Evolutionary conservation across 2,113 vertebrate species (phyloP).

Genomic region (Micronisus gabar): DNA sequence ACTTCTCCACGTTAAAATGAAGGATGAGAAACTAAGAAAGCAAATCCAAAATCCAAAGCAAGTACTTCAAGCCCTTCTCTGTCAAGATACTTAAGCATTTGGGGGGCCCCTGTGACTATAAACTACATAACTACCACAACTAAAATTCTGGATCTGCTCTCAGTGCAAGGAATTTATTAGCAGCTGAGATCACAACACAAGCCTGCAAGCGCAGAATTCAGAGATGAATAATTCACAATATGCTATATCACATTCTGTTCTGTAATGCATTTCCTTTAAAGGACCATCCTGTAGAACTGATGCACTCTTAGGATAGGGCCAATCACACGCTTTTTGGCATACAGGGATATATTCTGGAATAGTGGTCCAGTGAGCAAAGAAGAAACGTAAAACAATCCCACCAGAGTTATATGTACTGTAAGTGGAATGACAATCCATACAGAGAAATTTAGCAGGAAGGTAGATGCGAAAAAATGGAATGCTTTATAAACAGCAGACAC

Average conservation of each 20-base stretch:
- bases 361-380: neutral
- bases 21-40: neutral
- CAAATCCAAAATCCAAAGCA: neutral
- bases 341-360: neutral
- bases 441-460: neutral
- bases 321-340: neutral
- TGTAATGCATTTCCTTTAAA: neutral
- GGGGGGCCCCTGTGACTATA: neutral
- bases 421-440: neutral
- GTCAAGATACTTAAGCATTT: neutral
- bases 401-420: neutral
- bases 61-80: neutral
- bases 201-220: neutral
- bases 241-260: neutral
- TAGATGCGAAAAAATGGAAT: neutral
- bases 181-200: neutral
- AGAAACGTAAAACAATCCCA: neutral
- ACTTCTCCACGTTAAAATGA: neutral
- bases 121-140: neutral
- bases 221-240: neutral
- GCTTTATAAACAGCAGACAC: conserved; percentile 20
- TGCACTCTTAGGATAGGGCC: neutral
- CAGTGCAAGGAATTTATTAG: neutral
- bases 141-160: neutral
- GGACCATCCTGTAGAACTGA: neutral